These are phyloP conservation scores for Caenorhabditis sp. DNA, from an alignment of 2,888 invertebrate genomes.

Conservation along the genomic window DNA sequence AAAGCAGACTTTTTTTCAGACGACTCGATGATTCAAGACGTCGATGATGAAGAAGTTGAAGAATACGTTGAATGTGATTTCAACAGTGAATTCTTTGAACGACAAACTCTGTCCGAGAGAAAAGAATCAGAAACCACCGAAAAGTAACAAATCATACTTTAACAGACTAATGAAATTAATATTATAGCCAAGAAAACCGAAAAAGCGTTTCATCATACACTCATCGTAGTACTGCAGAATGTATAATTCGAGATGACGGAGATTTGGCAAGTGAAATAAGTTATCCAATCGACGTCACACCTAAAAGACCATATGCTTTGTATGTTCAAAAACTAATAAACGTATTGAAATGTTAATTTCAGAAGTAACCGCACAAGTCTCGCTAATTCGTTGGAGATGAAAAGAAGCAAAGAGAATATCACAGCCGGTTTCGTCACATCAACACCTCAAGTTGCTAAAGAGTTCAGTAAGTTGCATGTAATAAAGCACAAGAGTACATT, in stretches of 20 bases:
- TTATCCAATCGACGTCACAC: slow-evolving; percentile 11
- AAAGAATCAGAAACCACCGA: slow-evolving; percentile 2
- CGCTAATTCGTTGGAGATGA: slow-evolving; percentile 2
- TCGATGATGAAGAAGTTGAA: slow-evolving; percentile 27
- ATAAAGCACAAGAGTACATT: no score
- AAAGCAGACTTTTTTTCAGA: slow-evolving; percentile 16
- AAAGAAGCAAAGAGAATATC: background rate
- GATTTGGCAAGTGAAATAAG: slow-evolving; percentile 6
- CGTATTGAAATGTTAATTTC: background rate
- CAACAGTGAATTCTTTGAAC: slow-evolving; percentile 19
- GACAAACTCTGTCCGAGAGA: slow-evolving; percentile 3
- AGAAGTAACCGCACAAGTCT: slow-evolving; percentile 5
- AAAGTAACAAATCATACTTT: background rate
- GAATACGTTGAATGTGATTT: slow-evolving; percentile 15
- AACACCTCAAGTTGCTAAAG: slow-evolving; percentile 16
- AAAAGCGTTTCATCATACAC: slow-evolving; percentile 16
- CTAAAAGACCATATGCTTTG: slow-evolving; percentile 10
- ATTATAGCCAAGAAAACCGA: slow-evolving; percentile 9
- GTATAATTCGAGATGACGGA: slow-evolving; percentile 11
- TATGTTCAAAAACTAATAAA: background rate
- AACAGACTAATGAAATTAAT: background rate
- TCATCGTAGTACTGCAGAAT: slow-evolving; percentile 13
- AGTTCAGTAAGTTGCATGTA: background rate
- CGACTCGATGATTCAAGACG: slow-evolving; percentile 33
- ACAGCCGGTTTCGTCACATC: slow-evolving; percentile 12